Conservation (phyloP, 2,797 vertebrate genomes). For the Caiman crocodilus region DNA sequence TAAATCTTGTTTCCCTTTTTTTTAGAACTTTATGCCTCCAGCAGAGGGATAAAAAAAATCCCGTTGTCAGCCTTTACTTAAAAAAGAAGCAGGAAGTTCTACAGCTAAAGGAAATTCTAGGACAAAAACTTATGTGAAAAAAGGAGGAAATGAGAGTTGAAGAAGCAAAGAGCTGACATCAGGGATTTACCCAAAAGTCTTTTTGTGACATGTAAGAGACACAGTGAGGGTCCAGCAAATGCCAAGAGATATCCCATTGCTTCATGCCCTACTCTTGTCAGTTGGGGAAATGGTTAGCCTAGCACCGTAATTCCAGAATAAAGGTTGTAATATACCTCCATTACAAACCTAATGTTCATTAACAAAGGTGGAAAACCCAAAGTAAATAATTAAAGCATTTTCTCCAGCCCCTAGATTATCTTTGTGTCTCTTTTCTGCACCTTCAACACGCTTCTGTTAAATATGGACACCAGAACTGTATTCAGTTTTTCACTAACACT, state of each 20-base stretch:
- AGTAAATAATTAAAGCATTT: background rate
- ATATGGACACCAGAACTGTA: background rate
- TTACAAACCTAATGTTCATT: too few species aligned
- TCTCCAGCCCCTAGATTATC: background rate
- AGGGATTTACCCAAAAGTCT: constrained; percentile 23
- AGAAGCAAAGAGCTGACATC: constrained; percentile 65
- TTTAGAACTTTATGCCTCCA: background rate
- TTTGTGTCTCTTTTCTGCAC: background rate
- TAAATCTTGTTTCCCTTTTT: constrained; percentile 40
- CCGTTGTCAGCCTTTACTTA: constrained; percentile 73
- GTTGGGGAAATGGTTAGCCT: background rate
- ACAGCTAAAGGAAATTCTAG: constrained; percentile 48
- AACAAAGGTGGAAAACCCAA: too few species aligned
- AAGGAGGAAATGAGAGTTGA: constrained; percentile 77
- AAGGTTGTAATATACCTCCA: background rate
- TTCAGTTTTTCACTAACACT: background rate
- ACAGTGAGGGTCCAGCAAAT: background rate
- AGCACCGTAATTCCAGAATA: background rate
- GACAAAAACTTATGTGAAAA: constrained; percentile 40
- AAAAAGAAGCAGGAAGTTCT: constrained; percentile 79
- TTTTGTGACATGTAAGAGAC: constrained; percentile 42
- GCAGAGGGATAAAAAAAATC: constrained; percentile 58
- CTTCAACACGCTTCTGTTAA: background rate
- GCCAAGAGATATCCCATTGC: background rate
- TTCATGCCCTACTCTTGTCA: background rate